Conservation (phyloP, 2,113 vertebrate genomes). For the Tyrannus savana region DNA sequence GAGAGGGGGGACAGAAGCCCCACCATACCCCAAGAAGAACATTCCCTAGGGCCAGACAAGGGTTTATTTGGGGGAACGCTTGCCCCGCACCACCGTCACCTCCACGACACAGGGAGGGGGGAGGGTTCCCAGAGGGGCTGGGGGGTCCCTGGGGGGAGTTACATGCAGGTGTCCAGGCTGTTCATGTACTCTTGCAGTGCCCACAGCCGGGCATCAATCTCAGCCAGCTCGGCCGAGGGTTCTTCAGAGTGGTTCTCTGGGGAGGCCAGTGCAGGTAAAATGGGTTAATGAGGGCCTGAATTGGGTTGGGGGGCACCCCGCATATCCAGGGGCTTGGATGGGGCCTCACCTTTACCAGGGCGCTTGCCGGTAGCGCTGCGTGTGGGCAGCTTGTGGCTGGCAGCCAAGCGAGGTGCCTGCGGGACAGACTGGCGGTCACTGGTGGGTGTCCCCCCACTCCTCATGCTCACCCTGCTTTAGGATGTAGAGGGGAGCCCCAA, state of each 20-base stretch:
- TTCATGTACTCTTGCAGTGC: constrained; percentile 94
- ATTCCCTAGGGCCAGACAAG: not conserved
- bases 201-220: constrained; percentile 89
- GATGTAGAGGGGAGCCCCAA: not conserved
- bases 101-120: not conserved
- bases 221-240: constrained; percentile 85
- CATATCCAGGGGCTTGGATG: not conserved
- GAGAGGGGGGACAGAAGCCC: accelerated
- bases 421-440: not conserved
- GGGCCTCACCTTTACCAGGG: not conserved
- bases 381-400: not conserved
- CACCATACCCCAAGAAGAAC: not conserved
- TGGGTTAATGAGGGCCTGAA: not conserved
- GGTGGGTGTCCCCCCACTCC: not conserved
- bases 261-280: not conserved
- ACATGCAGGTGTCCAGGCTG: constrained; percentile 82
- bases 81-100: not conserved
- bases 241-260: constrained; percentile 80
- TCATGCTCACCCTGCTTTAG: not conserved
- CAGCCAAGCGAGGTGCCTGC: not conserved
- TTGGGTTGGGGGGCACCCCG: not conserved
- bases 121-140: not conserved
- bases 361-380: not conserved
- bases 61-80: not conserved
- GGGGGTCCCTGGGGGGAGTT: not conserved